Evolutionary conservation across 2,888 invertebrate genomes (phyloP), one percentile per base, ranked within the genome.

Genomic region (Laothoe populi): DNA sequence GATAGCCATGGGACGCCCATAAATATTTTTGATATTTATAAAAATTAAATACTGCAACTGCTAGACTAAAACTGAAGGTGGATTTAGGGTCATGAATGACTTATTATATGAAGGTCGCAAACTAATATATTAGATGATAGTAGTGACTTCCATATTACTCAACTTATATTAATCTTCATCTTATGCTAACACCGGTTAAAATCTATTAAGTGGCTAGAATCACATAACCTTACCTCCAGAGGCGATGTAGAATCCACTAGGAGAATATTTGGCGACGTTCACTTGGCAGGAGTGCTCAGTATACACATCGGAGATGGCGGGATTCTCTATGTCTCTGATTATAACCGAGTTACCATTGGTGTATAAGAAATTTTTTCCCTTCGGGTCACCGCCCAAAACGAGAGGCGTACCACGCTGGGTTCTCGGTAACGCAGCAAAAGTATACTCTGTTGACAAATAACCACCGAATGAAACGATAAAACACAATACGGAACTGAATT

Each of bases 301-400:
- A 90, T 99, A 99, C 70, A 99, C 95, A 86, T 99, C 99, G 66
- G 98, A 94, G 72, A 98, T 96, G 19, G 97, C 96, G 70, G 99
- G 98, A 92, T 99, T 96, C 96, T 98, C 97, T 77, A 99, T 97
- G 88, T 99, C 97, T 72, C 99, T 95, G 81, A 99, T 99, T 83
- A 99, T 98, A 68, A 99, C 99, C 75, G 98, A 99, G 87, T 99
- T 98, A 70, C 99, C 99, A 94, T 99, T 99, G 67, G 98, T 96
- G 86, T 99, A 99, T 60, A 99, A 94, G 89, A 99, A 98, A 82
- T 97, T 99, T 81, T 97, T 97, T 59, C 99, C 99, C 89, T 99
- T 99, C 2, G 99, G 99, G 92, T 99, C 99, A 45, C 97, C 96
- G 64, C 98, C 98, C 76, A 99, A 91, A 61, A 99, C 99, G 73